Percentiles rank a stretch among this genome's conserved stretches.
Conservation (phyloP, 2,888 invertebrate species). For the Drosophila yooni region DNA sequence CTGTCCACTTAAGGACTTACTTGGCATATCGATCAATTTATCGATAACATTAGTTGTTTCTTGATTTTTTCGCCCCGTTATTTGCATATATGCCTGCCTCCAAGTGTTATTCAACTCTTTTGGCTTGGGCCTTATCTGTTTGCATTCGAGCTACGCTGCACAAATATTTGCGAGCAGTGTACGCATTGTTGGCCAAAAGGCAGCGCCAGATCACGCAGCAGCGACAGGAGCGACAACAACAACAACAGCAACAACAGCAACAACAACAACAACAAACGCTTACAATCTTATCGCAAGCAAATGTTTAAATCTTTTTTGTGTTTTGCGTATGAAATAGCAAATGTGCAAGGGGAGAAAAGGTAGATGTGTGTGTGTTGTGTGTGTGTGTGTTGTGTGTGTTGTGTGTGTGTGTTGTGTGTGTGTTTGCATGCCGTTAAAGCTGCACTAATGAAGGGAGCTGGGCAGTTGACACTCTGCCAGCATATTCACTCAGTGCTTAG, state of each 20-base stretch:
- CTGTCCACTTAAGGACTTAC: too few species aligned
- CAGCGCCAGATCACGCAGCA: constrained; percentile 20
- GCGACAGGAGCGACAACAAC: background rate
- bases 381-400: constrained; percentile 13
- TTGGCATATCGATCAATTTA: background rate
- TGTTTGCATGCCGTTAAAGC: constrained; percentile 42
- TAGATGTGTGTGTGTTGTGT: background rate
- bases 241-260: background rate
- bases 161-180: constrained; percentile 46
- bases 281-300: constrained; percentile 58
- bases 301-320: constrained; percentile 42
- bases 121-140: constrained; percentile 35
- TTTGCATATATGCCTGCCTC: constrained; percentile 6
- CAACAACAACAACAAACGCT: background rate
- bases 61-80: background rate
- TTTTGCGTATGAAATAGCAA: constrained; percentile 21
- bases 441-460: constrained; percentile 58
- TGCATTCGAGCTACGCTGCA: background rate
- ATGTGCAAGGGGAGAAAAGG: background rate
- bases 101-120: constrained; percentile 41
- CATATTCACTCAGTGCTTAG: background rate
- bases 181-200: constrained; percentile 27
- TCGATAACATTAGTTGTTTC: constrained; percentile 24
- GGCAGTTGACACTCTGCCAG: constrained; percentile 39
- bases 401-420: constrained; percentile 16